Conservation (phyloP, 2,797 vertebrate species). For the Schizopygopsis pylzovi region DNA sequence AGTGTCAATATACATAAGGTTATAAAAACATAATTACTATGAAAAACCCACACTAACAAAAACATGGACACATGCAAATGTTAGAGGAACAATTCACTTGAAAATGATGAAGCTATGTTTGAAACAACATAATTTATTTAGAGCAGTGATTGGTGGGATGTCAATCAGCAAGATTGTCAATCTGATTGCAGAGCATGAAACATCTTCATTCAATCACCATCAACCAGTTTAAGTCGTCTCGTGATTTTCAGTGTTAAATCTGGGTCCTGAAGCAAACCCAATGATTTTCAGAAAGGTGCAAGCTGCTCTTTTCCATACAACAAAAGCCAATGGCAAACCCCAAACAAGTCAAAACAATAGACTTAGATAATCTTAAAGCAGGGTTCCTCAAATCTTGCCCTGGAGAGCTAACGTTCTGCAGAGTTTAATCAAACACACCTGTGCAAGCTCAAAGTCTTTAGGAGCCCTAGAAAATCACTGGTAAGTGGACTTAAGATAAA, state of each 20-base stretch:
- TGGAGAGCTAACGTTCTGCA: too few species aligned
- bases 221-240: not conserved
- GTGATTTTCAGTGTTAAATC: not conserved
- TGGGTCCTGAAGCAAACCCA: not conserved
- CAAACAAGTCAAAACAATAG: not conserved
- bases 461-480: too few species aligned
- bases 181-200: not conserved
- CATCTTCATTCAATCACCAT: not conserved
- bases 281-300: not conserved
- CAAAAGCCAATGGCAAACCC: not conserved
- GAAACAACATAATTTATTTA: not conserved
- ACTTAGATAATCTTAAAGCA: not conserved
- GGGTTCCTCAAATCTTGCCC: too few species aligned
- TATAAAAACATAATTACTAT: not conserved
- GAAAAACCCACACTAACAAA: not conserved
- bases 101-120: not conserved
- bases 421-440: too few species aligned
- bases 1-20: not conserved
- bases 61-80: not conserved
- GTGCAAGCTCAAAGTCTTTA: too few species aligned
- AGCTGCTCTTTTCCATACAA: not conserved
- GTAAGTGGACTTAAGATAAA: too few species aligned
- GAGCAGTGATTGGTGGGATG: not conserved
- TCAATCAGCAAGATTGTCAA: not conserved
- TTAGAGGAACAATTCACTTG: not conserved